phyloP scores from a whole-genome alignment of 2,113 vertebrate genomes.

The Ginglymostoma cirratum region DNA sequence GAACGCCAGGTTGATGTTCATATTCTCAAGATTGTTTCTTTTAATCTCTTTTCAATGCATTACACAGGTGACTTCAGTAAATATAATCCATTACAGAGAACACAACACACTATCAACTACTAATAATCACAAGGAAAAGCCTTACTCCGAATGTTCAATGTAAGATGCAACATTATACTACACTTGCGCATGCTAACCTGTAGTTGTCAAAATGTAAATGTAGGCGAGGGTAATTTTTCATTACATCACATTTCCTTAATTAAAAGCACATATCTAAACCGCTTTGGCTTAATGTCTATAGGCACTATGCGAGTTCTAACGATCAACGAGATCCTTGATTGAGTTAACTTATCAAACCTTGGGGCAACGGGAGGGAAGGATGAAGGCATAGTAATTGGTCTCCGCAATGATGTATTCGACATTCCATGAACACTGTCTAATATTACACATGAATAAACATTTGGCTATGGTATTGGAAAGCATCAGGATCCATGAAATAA shows the following conservation, averaged over 20 bases:
- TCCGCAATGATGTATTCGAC: background rate
- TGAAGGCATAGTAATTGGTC: background rate
- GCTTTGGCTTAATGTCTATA: background rate
- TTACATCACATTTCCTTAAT: background rate
- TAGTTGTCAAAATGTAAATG: background rate
- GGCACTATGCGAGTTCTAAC: background rate
- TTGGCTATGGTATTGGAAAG: background rate
- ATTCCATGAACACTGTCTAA: background rate
- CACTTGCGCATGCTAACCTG: background rate
- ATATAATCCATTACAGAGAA: background rate
- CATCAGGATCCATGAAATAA: background rate
- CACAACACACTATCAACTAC: no score
- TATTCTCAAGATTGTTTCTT: no score
- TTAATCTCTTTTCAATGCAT: no score
- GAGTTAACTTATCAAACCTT: background rate
- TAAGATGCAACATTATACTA: background rate
- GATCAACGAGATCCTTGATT: background rate
- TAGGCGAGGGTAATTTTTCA: background rate
- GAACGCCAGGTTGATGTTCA: no score
- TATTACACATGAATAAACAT: background rate
- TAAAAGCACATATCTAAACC: background rate
- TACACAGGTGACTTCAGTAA: background rate
- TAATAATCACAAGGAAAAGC: background rate
- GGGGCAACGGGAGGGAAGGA: background rate
- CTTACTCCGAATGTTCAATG: background rate